Percentiles rank a stretch among this genome's conserved stretches.
Evolutionary conservation across 1,140 invertebrate genomes (phyloP).

Genomic region (Aphelenchoides besseyi): DNA sequence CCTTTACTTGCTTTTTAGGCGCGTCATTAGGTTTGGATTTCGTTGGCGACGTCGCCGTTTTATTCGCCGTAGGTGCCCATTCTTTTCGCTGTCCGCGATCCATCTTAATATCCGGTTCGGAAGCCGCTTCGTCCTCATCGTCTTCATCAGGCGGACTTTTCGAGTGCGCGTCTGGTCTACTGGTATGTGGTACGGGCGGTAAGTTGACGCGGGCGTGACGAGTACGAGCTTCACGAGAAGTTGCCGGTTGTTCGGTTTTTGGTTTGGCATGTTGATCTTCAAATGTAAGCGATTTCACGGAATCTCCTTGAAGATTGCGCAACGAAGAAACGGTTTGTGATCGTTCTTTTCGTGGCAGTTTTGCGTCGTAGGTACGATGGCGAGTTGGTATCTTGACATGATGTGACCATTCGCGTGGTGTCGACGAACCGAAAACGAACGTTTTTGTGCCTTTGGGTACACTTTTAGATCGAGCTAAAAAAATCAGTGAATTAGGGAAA

Average conservation of each 20-base stretch:
- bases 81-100: slow-evolving; percentile 30
- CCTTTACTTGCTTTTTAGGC: neutral
- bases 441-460: neutral
- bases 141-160: slow-evolving; percentile 13
- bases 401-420: slow-evolving; percentile 54
- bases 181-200: neutral
- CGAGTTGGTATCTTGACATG: slow-evolving; percentile 34
- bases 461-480: slow-evolving; percentile 25
- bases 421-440: slow-evolving; percentile 55
- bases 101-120: slow-evolving; percentile 37
- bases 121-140: slow-evolving; percentile 38
- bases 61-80: slow-evolving; percentile 16
- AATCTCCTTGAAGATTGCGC: slow-evolving; percentile 1
- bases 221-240: slow-evolving; percentile 21
- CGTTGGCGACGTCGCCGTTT: slow-evolving; percentile 18
- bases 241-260: slow-evolving; percentile 16
- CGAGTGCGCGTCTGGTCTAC: neutral
- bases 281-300: slow-evolving; percentile 12
- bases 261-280: slow-evolving; percentile 27
- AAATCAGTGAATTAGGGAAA: too few relatives aligned
- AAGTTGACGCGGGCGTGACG: slow-evolving; percentile 4
- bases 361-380: slow-evolving; percentile 50
- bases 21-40: neutral
- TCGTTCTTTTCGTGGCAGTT: slow-evolving; percentile 22
- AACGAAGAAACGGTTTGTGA: slow-evolving; percentile 13